Evolutionary conservation across 64 coral and sea anemone species (phyloP).

Genomic region (Hydrozoanthus tunicans): DNA sequence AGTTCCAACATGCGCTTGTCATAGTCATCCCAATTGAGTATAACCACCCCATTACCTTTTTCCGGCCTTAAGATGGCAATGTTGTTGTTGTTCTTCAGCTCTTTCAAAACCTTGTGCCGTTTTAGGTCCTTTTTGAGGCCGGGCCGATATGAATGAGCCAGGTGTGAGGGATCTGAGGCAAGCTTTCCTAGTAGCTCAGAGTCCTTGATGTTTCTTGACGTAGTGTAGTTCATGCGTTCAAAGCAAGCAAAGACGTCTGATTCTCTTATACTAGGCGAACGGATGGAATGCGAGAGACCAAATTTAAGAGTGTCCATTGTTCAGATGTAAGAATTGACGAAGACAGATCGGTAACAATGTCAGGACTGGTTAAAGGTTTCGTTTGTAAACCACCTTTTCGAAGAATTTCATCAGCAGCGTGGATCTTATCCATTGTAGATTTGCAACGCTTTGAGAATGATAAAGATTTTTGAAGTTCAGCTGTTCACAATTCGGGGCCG

Average conservation of each 20-base stretch:
- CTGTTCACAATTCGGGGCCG: no score
- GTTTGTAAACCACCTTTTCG: no score
- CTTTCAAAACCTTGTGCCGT: conserved; percentile 11
- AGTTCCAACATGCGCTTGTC: not conserved
- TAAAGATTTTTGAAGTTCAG: no score
- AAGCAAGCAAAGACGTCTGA: conserved; percentile 40
- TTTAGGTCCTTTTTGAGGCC: not conserved
- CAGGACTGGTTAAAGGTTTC: no score
- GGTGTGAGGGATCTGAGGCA: conserved; percentile 19
- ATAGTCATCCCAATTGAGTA: conserved; percentile 16
- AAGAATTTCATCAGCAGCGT: no score
- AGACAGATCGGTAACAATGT: no score
- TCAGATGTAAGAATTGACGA: no score
- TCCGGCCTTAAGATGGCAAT: conserved; percentile 37
- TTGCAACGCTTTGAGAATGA: no score
- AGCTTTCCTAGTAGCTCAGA: conserved; percentile 21
- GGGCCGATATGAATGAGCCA: conserved; percentile 16
- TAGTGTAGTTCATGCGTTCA: conserved; percentile 31
- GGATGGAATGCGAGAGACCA: conserved; percentile 28
- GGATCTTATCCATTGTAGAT: no score
- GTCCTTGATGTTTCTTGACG: conserved; percentile 25
- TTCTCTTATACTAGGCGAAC: not conserved
- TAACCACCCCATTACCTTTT: conserved; percentile 40
- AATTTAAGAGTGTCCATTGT: not conserved
- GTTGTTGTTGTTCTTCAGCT: conserved; percentile 27